Evolutionary conservation across 1,140 invertebrate genomes (phyloP), one percentile per base, ranked within the genome.

Genomic region (Batillaria attramentaria): DNA sequence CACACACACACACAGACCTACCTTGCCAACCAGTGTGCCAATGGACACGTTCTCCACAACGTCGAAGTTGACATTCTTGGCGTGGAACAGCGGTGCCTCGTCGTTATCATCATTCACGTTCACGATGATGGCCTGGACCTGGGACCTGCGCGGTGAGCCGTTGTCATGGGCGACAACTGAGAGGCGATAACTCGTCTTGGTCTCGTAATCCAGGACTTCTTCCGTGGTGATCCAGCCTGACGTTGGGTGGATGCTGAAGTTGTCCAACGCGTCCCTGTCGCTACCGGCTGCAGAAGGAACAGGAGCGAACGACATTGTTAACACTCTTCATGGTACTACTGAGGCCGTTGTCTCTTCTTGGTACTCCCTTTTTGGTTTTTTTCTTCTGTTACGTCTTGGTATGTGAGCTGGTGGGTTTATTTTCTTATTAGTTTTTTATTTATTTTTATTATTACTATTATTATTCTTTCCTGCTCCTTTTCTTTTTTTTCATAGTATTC

Each of bases 41-140:
- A 98, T 94, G 0, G 96, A 96, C 5, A 95, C 96, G 87, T 99
- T 99, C 91, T 99, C 98, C 82, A 95, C 94, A 5, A 99, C 94
- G 81, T 95, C 94, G 62, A 99, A 95, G 46, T 94, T 94, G 0
- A 98, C 92, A 89, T 90, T 84, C 6, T 90, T 88, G 5, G 91
- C 89, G 13, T 92, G 90, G 54, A 89, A 88, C 18, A 85, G 76
- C 24, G 88, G 89, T 5, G 83, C 84, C 73, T 88, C 86, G 62
- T 91, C 87, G 81, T 91, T 91, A 46, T 84, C 84, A 79, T 91
- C 88, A 16, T 80, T 65, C 10, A 91, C 89, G n/a, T 57, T 79
- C 20, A 91, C 83, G 72, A 78, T 82, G 24, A 91, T 79, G 16
- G 66, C 46, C 24, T 81, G 78, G 5, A 41, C 46, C 6, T 75